Evolutionary conservation across 2,797 vertebrate genomes (phyloP), one percentile per base, ranked within the genome.

Genomic region (Smutsia temminckii): DNA sequence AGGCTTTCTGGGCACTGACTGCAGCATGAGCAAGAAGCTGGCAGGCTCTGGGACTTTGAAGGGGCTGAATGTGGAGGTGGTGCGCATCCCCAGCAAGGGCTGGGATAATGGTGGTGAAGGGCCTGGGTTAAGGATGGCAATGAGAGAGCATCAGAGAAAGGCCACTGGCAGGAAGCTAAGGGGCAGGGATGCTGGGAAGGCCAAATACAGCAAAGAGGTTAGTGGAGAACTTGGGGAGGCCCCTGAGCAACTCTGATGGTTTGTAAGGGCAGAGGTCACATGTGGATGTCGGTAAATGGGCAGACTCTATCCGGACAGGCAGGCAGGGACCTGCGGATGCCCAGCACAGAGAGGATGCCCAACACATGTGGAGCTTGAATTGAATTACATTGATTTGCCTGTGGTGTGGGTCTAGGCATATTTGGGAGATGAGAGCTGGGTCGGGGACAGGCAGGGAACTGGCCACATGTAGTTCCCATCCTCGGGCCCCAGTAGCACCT

Each of bases 21-120:
- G 2, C 16, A n/a, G 2, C 1, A 8, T 5, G 3, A 32, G 3
- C 20, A 27, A 42, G 27, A 8, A 14, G 40, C 0, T 0, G 5
- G 63, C 49, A 71, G n/a, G 29, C 40, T 29, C 51, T 18, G 46
- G 27, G 46, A 49, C 42, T 66, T 14, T 8, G 37, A 57, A n/a
- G 6, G 34, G 0, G 12, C 27, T 68, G 25, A 29, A 40, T 1
- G 0, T 66, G 40, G 72, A 77, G 61, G 32, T 49, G 1, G 1
- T 5, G 34, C 3, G 27, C 20, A 1, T 34, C 51, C 61, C 55
- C 13, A 85, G 57, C 27, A 21, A 6, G 27, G 2, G 21, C 6
- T 63, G 29, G 64, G 49, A n/a, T 17, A 42, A 63, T 46, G 34
- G 49, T 1, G 3, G 32, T 21, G 49, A 42, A 71, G 57, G 66